A percentile compares a stretch with the other conserved stretches of the same genome.
These are phyloP conservation scores for Macrosiphum euphorbiae DNA, from an alignment of 2,888 invertebrate species.

Conservation along the genomic window DNA sequence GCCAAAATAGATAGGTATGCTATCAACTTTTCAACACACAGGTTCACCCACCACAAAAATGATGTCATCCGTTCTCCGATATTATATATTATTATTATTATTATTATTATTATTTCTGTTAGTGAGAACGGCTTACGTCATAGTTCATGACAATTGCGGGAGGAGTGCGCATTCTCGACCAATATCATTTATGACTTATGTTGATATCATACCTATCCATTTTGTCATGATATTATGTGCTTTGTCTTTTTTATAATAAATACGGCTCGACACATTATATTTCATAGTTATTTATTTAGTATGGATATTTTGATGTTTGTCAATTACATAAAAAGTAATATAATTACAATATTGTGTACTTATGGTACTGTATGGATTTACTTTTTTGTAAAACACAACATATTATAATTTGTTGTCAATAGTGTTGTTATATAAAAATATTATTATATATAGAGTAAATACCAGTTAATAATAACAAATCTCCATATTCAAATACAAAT, in stretches of 20 bases:
- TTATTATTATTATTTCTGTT: no score
- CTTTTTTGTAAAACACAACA: neutral
- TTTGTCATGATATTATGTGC: no score
- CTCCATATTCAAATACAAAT: neutral
- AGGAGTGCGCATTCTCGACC: no score
- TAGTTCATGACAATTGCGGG: no score
- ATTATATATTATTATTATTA: no score
- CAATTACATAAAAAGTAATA: neutral
- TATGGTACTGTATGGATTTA: neutral
- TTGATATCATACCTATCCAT: no score
- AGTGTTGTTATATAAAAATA: neutral
- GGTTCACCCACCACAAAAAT: no score
- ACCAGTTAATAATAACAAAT: neutral
- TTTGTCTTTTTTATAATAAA: neutral
- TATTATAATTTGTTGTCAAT: neutral
- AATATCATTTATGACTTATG: no score
- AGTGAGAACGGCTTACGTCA: no score
- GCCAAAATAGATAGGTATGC: no score
- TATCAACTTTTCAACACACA: no score
- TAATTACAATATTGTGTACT: neutral
- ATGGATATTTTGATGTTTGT: neutral
- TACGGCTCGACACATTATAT: neutral
- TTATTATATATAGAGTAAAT: neutral
- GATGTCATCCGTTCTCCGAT: no score
- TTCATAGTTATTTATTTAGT: neutral